Conservation (phyloP, 2,797 vertebrate genomes). For the Borostomias antarcticus region DNA sequence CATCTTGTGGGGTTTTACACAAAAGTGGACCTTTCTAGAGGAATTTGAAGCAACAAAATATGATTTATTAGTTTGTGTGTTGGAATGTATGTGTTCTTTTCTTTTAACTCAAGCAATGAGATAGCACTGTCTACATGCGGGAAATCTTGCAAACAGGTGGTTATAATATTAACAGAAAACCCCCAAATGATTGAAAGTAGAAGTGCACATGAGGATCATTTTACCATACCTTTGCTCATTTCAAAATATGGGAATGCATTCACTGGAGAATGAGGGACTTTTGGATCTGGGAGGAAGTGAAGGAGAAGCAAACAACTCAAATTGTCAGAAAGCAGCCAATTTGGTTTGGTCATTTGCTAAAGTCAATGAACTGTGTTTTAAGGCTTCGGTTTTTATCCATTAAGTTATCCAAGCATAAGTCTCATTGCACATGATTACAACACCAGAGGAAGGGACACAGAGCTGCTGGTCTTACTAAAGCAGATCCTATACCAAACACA, state of each 20-base stretch:
- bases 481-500: background rate
- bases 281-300: background rate
- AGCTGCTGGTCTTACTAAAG: background rate
- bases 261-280: background rate
- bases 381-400: constrained; percentile 14
- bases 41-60: background rate
- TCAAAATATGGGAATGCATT: background rate
- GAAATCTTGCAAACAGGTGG: background rate
- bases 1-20: background rate
- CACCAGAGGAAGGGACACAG: constrained; percentile 13
- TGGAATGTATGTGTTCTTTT: background rate
- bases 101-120: constrained; percentile 10
- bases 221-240: constrained; percentile 1
- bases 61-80: background rate
- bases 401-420: constrained; percentile 23
- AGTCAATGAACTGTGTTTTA: constrained; percentile 8
- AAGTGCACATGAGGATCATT: constrained; percentile 14
- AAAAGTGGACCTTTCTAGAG: constrained; percentile 12
- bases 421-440: constrained; percentile 26
- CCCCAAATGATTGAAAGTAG: background rate
- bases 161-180: constrained; percentile 8
- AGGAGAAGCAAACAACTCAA: background rate
- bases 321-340: constrained; percentile 2
- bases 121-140: background rate
- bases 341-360: constrained; percentile 28